Percentiles rank a stretch among this genome's conserved stretches.
These are phyloP conservation scores for Dicrurus megarhynchus DNA, from an alignment of 2,113 vertebrate genomes.

Conservation along the genomic window DNA sequence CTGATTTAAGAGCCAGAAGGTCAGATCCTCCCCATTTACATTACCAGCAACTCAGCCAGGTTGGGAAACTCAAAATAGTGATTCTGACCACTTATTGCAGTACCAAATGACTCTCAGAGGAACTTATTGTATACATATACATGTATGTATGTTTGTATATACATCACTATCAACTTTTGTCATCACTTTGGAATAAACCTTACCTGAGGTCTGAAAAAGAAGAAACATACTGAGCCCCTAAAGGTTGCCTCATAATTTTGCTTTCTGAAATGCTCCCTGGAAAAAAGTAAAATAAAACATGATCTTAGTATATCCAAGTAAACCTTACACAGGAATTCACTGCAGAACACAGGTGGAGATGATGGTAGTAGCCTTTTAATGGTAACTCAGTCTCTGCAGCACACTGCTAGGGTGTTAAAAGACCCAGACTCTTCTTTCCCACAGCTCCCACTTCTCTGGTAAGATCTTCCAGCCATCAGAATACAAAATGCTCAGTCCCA, in stretches of 20 bases:
- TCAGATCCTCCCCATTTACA: background rate
- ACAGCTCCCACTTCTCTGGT: background rate
- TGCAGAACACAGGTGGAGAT: background rate
- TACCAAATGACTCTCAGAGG: background rate
- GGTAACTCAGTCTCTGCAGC: background rate
- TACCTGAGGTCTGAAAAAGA: background rate
- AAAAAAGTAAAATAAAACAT: background rate
- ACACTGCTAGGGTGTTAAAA: background rate
- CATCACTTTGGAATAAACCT: background rate
- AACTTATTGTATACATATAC: background rate
- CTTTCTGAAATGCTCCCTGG: background rate
- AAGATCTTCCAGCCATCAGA: background rate
- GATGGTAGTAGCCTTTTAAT: background rate
- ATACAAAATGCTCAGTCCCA: background rate
- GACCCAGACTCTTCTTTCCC: background rate
- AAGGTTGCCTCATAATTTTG: background rate
- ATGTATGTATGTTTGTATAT: accelerated
- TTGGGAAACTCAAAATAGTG: background rate
- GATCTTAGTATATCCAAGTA: background rate
- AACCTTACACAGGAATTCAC: background rate
- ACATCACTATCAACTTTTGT: background rate
- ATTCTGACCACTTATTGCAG: background rate
- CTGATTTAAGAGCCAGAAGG: background rate
- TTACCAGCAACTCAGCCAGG: background rate
- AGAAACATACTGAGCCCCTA: background rate